Percentiles rank a stretch among this genome's conserved stretches.
Conservation (phyloP, 92 coral and sea anemone species). For the Zoanthus sociatus region DNA sequence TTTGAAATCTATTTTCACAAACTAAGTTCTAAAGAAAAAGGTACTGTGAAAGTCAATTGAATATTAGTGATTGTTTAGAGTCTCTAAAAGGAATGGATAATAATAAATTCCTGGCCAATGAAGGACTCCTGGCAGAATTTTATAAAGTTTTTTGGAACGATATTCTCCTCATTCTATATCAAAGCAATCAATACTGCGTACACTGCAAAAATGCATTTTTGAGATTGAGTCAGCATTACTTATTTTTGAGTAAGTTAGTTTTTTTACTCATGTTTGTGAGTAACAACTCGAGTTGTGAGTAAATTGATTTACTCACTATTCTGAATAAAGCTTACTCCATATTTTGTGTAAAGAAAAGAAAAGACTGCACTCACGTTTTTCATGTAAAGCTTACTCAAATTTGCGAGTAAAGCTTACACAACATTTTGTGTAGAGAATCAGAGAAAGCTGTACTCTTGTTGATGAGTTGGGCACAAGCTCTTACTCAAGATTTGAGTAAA, state of each 20-base stretch:
- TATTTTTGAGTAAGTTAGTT: background rate
- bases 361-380: background rate
- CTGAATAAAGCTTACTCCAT: background rate
- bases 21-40: too few species aligned
- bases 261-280: background rate
- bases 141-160: too few species aligned
- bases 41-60: too few species aligned
- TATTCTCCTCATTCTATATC: too few species aligned
- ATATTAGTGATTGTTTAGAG: too few species aligned
- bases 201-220: constrained; percentile 9
- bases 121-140: too few species aligned
- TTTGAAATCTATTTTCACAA: too few species aligned
- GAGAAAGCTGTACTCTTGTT: background rate
- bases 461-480: background rate
- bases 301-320: background rate
- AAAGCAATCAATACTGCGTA: background rate
- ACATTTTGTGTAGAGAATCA: background rate
- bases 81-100: too few species aligned
- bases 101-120: too few species aligned
- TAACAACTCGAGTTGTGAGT: background rate
- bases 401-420: background rate
- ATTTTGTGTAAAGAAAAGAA: background rate
- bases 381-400: background rate
- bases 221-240: background rate
- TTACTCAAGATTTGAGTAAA: background rate